A percentile compares a stretch with the other conserved stretches of the same genome.
These are phyloP conservation scores for Amorpha juglandis DNA, from an alignment of 2,888 invertebrate genomes.

Conservation along the genomic window DNA sequence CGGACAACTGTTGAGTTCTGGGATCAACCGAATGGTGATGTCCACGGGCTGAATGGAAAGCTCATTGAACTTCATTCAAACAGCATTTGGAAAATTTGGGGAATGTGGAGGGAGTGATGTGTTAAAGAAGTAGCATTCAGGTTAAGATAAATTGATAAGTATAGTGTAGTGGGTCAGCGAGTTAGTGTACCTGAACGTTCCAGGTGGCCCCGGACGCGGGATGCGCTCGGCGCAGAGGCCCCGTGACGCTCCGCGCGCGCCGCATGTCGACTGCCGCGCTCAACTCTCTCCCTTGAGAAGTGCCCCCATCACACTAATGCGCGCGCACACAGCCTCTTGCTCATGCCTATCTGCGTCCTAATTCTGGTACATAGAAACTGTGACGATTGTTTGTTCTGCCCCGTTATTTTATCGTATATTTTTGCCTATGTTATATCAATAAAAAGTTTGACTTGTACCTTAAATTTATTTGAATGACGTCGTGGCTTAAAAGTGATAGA, in stretches of 20 bases:
- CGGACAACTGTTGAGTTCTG: conserved; percentile 76
- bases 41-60: conserved; percentile 9
- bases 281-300: conserved; percentile 20
- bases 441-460: not conserved
- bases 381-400: conserved; percentile 16
- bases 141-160: not conserved
- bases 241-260: conserved; percentile 82
- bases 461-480: not conserved
- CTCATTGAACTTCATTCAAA: conserved; percentile 6
- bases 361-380: conserved; percentile 39
- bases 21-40: conserved; percentile 13
- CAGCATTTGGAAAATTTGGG: not conserved
- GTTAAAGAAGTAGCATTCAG: not conserved
- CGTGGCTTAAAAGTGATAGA: not conserved
- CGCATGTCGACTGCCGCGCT: conserved; percentile 76
- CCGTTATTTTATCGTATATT: not conserved
- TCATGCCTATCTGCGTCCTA: conserved; percentile 67
- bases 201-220: conserved; percentile 93
- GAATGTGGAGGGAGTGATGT: conserved; percentile 14
- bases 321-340: conserved; percentile 74
- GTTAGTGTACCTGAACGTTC: conserved; percentile 88
- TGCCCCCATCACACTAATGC: conserved; percentile 48
- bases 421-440: not conserved
- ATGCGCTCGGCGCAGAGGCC: conserved; percentile 88
- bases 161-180: not conserved